A percentile compares a stretch with the other conserved stretches of the same genome.
phyloP scores from a whole-genome alignment of 2,113 vertebrate species.

The Oreochromis niloticus region DNA sequence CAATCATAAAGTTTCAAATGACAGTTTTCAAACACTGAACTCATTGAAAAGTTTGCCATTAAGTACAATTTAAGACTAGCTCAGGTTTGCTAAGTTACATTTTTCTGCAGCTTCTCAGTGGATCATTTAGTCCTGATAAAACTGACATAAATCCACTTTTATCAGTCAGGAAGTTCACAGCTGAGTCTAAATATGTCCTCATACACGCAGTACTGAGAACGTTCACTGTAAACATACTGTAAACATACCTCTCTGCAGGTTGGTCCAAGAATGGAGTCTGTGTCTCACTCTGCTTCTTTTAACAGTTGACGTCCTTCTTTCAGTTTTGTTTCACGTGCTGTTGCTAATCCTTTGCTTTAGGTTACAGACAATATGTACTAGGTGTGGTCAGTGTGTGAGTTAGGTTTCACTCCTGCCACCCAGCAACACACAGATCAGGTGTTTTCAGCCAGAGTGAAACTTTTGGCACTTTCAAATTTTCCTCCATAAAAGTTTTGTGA shows the following conservation, averaged over 20 bases:
- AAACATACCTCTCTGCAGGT: neutral
- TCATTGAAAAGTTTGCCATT: accelerated
- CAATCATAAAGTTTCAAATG: neutral
- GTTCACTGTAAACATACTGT: neutral
- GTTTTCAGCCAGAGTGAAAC: accelerated
- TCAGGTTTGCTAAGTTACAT: accelerated
- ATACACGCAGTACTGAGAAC: accelerated
- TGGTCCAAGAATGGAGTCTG: accelerated
- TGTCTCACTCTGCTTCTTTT: neutral
- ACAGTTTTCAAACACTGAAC: neutral
- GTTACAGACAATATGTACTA: accelerated
- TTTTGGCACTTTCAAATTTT: neutral
- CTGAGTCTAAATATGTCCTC: accelerated
- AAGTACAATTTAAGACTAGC: neutral
- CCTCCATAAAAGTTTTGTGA: neutral
- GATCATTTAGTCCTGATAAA: neutral
- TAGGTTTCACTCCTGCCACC: neutral
- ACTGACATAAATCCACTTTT: neutral
- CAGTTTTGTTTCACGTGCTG: neutral
- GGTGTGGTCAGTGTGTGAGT: neutral
- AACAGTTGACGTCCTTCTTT: neutral
- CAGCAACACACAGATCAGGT: neutral
- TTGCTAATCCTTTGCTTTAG: accelerated
- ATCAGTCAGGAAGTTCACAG: neutral
- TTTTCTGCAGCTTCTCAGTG: neutral